Evolutionary conservation across 2,888 invertebrate genomes (phyloP).

Genomic region (Antitype chi): DNA sequence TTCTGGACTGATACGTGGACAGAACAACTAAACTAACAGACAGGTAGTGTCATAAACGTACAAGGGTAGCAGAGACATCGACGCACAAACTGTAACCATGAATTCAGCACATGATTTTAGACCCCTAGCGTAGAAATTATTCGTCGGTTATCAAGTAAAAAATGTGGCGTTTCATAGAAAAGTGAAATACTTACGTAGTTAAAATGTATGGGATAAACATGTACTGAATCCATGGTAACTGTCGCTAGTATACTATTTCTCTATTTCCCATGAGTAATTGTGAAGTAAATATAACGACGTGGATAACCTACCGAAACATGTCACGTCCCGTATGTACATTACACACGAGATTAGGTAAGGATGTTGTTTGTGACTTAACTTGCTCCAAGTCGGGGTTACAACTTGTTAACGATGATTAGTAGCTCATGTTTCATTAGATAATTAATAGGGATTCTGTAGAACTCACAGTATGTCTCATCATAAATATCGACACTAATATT

Average conservation of each 20-base stretch:
- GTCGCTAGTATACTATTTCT: not conserved
- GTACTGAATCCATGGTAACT: too few relatives aligned
- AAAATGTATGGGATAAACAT: too few relatives aligned
- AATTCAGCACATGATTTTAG: too few relatives aligned
- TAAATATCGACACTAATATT: too few relatives aligned
- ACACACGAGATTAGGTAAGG: not conserved
- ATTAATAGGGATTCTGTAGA: not conserved
- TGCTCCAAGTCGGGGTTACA: not conserved
- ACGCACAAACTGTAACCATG: too few relatives aligned
- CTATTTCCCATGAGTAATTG: not conserved
- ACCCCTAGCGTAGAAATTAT: too few relatives aligned
- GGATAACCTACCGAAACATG: not conserved
- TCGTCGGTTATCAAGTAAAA: too few relatives aligned
- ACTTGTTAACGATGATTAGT: not conserved
- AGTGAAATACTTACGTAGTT: too few relatives aligned
- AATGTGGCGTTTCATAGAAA: too few relatives aligned
- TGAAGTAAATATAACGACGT: not conserved
- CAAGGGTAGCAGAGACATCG: too few relatives aligned
- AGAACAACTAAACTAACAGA: not conserved
- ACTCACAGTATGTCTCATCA: not conserved
- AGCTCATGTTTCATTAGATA: not conserved
- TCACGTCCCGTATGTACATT: not conserved
- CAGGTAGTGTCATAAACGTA: not conserved
- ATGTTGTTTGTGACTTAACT: conserved; percentile 13
- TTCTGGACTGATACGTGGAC: too few relatives aligned